These are phyloP conservation scores for Dunckerocampus dactyliophorus DNA, from an alignment of 2,113 vertebrate species.

Conservation along the genomic window DNA sequence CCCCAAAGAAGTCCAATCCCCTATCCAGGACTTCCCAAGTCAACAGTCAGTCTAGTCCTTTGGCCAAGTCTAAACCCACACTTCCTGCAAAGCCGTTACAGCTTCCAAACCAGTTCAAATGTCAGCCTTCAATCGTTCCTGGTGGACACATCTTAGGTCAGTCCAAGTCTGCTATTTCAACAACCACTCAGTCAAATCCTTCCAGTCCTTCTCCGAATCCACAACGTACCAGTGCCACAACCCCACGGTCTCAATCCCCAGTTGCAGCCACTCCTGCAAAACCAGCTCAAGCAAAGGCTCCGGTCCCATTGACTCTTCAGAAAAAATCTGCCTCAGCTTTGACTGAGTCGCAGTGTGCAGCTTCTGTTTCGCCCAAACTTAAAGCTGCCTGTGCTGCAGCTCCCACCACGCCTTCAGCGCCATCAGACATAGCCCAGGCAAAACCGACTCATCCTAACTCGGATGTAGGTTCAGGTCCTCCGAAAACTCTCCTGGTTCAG, in stretches of 20 bases:
- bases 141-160: slow-evolving; percentile 45
- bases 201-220: background rate
- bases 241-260: slow-evolving; percentile 16
- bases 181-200: slow-evolving; percentile 29
- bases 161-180: slow-evolving; percentile 21
- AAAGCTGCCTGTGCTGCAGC: slow-evolving; percentile 9
- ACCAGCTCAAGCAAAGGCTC: slow-evolving; percentile 19
- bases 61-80: slow-evolving; percentile 15
- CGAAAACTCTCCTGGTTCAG: slow-evolving; percentile 4
- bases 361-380: slow-evolving; percentile 14
- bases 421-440: slow-evolving; percentile 5
- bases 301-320: background rate
- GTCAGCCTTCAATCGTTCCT: slow-evolving; percentile 24
- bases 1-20: slow-evolving; percentile 16
- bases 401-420: slow-evolving; percentile 9
- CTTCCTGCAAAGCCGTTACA: slow-evolving; percentile 29
- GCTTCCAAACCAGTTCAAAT: slow-evolving; percentile 28
- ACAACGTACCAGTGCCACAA: slow-evolving; percentile 6
- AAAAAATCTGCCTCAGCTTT: slow-evolving; percentile 15
- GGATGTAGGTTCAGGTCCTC: slow-evolving; percentile 8
- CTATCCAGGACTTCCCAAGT: slow-evolving; percentile 13
- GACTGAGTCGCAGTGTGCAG: slow-evolving; percentile 20
- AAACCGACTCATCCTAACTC: slow-evolving; percentile 20
- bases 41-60: slow-evolving; percentile 6
- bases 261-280: slow-evolving; percentile 23